phyloP scores from a whole-genome alignment of 1,140 invertebrate genomes.

The Homarus americanus region DNA sequence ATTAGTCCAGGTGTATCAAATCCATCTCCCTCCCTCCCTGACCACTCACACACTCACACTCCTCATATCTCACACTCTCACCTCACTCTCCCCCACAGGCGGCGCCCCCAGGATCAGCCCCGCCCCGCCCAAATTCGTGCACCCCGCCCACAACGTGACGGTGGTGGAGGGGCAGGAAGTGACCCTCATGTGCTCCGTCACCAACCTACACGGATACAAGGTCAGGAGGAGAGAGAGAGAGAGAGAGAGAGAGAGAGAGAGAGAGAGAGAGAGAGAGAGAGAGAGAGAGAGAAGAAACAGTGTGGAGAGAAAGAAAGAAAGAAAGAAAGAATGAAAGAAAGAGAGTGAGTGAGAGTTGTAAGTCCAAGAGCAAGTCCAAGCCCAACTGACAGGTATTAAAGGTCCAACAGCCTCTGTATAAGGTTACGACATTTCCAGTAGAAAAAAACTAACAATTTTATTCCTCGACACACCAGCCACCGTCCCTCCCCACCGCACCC shows the following conservation, averaged over 20 bases:
- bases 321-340: conserved; percentile 5
- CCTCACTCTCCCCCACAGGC: neutral
- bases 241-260: conserved; percentile 7
- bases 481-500: no score
- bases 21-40: no score
- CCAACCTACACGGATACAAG: conserved; percentile 75
- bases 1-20: no score
- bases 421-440: no score
- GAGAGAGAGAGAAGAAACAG: neutral
- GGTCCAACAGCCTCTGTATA: no score
- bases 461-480: no score
- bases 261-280: neutral
- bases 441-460: no score
- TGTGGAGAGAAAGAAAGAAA: neutral
- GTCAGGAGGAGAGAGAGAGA: conserved; percentile 80
- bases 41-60: no score
- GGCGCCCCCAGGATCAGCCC: neutral
- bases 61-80: no score
- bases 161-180: conserved; percentile 67
- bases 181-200: conserved; percentile 67
- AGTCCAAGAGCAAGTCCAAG: no score
- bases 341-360: no score
- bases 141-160: conserved; percentile 67
- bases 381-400: no score
- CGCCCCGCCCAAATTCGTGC: conserved; percentile 51